phyloP scores from a whole-genome alignment of 2,888 invertebrate species.

The Acronicta aceris region DNA sequence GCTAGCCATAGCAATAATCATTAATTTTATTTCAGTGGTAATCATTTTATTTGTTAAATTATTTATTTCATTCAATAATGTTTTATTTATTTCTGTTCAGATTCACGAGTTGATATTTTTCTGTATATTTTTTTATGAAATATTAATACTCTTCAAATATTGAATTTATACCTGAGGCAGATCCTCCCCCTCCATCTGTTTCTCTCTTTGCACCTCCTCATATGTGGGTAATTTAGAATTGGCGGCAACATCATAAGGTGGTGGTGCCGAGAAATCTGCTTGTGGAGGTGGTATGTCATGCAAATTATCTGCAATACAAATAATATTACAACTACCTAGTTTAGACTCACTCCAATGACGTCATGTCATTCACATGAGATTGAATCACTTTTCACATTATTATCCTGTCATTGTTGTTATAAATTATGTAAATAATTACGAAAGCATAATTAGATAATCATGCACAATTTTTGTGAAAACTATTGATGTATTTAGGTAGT shows the following conservation, averaged over 20 bases:
- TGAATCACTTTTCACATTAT: slow-evolving; percentile 13
- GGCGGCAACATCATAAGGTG: slow-evolving; percentile 95
- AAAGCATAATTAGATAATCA: slow-evolving; percentile 5
- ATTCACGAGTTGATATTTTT: too few species aligned
- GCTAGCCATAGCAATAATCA: too few species aligned
- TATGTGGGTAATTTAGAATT: slow-evolving; percentile 96
- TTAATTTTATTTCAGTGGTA: too few species aligned
- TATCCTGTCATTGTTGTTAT: slow-evolving; percentile 22
- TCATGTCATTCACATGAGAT: slow-evolving; percentile 13
- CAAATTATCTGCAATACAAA: slow-evolving; percentile 67
- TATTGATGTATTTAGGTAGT: neutral
- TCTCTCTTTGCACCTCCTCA: slow-evolving; percentile 97
- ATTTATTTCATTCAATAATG: too few species aligned
- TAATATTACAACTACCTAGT: neutral
- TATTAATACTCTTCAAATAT: too few species aligned
- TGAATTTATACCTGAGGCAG: slow-evolving; percentile 75
- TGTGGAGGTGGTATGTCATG: slow-evolving; percentile 94
- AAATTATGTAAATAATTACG: slow-evolving; percentile 6
- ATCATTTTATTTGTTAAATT: too few species aligned
- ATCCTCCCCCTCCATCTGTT: slow-evolving; percentile 93
- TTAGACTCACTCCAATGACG: slow-evolving; percentile 1
- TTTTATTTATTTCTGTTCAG: too few species aligned
- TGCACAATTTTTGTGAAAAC: neutral
- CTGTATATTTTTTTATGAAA: too few species aligned
- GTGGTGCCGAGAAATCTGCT: slow-evolving; percentile 95